Percentiles rank a stretch among this genome's conserved stretches.
Conservation (phyloP, 2,888 invertebrate genomes). For the Drosophila vallismaia region DNA sequence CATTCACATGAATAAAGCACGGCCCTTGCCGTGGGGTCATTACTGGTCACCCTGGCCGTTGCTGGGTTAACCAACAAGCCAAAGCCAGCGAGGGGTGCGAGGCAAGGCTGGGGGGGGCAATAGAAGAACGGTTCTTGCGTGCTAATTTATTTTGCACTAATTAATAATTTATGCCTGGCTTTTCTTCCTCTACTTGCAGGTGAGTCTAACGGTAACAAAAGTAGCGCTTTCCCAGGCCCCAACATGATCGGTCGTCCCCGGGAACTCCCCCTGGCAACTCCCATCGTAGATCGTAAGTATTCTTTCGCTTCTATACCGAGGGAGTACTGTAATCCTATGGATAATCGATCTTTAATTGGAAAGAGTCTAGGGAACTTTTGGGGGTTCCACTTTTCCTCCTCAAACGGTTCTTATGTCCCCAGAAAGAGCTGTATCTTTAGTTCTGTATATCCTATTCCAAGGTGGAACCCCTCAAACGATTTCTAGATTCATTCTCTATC, state of each 20-base stretch:
- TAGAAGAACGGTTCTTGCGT: constrained; percentile 53
- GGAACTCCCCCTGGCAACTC: background rate
- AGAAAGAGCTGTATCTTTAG: too few relatives aligned
- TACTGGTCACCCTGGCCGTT: constrained; percentile 68
- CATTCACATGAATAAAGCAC: constrained; percentile 66
- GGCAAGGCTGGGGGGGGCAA: background rate
- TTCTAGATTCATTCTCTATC: too few relatives aligned
- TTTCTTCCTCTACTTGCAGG: constrained; percentile 49
- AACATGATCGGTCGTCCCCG: background rate
- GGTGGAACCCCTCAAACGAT: too few relatives aligned
- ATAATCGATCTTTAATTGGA: background rate
- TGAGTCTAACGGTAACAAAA: constrained; percentile 64
- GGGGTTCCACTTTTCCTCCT: too few relatives aligned
- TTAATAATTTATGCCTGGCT: constrained; percentile 69
- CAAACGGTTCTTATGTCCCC: too few relatives aligned
- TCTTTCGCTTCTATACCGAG: background rate
- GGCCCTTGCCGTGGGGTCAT: constrained; percentile 65
- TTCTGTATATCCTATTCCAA: background rate
- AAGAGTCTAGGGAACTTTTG: too few relatives aligned
- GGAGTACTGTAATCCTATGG: background rate
- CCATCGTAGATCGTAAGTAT: constrained; percentile 23
- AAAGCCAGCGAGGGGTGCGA: background rate
- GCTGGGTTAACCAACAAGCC: constrained; percentile 6
- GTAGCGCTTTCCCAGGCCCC: constrained; percentile 6
- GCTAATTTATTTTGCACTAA: constrained; percentile 73